Percentiles rank a stretch among this genome's conserved stretches.
These are phyloP conservation scores for Clinocottus analis DNA, from an alignment of 2,113 vertebrate genomes.

Conservation along the genomic window DNA sequence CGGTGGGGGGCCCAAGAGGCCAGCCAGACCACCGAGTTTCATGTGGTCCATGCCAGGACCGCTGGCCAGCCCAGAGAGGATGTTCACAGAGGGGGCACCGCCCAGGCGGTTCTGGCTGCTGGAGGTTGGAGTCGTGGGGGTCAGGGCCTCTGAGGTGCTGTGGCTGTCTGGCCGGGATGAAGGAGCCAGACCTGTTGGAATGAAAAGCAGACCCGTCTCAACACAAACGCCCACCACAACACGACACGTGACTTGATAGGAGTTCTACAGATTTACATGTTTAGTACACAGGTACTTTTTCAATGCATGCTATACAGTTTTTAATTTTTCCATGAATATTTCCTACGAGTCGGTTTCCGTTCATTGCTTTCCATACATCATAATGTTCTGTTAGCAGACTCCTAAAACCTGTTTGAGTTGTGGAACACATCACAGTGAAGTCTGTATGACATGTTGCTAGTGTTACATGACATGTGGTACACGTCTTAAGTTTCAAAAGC, in stretches of 20 bases:
- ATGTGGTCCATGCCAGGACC: constrained; percentile 94
- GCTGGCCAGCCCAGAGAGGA: constrained; percentile 95
- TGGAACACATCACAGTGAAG: not conserved
- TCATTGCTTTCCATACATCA: not conserved
- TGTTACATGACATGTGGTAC: not conserved
- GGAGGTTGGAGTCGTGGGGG: constrained; percentile 93
- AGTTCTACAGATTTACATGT: not conserved
- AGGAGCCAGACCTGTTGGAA: constrained; percentile 86
- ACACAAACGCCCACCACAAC: not conserved
- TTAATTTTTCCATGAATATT: not conserved
- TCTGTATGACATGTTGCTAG: not conserved
- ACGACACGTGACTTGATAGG: too few relatives aligned
- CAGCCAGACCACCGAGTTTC: constrained; percentile 90
- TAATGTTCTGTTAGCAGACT: not conserved
- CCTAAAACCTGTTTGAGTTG: not conserved
- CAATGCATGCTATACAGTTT: not conserved
- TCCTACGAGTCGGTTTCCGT: not conserved
- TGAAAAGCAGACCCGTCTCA: not conserved
- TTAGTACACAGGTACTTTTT: not conserved
- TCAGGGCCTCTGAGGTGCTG: constrained; percentile 89
- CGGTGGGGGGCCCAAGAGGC: constrained; percentile 90
- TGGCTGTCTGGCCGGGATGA: constrained; percentile 87
- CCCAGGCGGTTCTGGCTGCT: constrained; percentile 93
- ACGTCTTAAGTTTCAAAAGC: not conserved
- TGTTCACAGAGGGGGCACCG: constrained; percentile 91